phyloP scores from a whole-genome alignment of 2,888 invertebrate genomes.

The Aphidius colemani region DNA sequence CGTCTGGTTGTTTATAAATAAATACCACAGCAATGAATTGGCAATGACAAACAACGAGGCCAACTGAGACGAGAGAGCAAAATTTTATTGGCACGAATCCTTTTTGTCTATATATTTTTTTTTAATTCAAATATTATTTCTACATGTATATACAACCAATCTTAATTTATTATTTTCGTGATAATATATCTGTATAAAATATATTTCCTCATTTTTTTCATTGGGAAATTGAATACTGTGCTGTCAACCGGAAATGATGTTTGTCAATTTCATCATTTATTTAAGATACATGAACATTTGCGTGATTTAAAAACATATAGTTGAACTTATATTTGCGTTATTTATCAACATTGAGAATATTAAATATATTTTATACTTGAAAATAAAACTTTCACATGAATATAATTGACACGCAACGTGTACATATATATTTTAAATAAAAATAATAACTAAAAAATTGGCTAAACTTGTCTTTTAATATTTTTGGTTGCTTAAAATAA shows the following conservation, averaged over 20 bases:
- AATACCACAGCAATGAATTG: conserved; percentile 1
- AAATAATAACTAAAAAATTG: not conserved
- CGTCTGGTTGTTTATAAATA: conserved; percentile 5
- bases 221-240: not conserved
- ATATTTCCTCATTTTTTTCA: not conserved
- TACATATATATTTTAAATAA: not conserved
- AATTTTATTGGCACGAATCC: not conserved
- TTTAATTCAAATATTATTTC: not conserved
- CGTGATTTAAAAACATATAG: not conserved
- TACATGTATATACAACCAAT: not conserved
- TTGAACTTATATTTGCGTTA: too few species aligned
- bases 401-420: not conserved
- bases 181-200: not conserved
- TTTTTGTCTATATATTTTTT: not conserved
- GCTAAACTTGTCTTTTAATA: conserved; percentile 4
- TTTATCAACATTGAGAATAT: not conserved
- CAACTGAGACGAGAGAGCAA: not conserved
- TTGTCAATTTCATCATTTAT: conserved; percentile 8
- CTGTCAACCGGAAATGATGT: conserved; percentile 19
- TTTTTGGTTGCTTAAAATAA: conserved; percentile 39
- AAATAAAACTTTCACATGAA: not conserved
- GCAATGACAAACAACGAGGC: conserved; percentile 9
- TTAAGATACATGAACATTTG: not conserved
- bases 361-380: not conserved
- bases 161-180: not conserved